Evolutionary conservation across 2,113 vertebrate genomes (phyloP), one percentile per base, ranked within the genome.

Genomic region (Phainopepla nitens): DNA sequence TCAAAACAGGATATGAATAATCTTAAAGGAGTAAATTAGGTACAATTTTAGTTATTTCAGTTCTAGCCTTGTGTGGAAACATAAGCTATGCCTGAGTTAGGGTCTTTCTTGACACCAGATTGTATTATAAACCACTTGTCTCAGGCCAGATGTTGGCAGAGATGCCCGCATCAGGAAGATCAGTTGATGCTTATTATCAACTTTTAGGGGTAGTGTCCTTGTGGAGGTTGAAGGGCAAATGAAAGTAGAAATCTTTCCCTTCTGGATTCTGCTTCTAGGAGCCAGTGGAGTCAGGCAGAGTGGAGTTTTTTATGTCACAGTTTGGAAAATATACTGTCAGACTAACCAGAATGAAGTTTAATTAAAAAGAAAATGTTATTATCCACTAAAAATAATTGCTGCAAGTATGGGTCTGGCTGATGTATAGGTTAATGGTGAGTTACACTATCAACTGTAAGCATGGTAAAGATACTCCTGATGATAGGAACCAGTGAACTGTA

Each of bases 1-100:
- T 93, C 93, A 95, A 96, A 96, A 95, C 93, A 96, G 96, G 96
- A 95, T 94, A 83, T 96, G 94, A 95, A 97, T 96, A 96, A 94
- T 94, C 71, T 94, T 82, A 78, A 88, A 86, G 76, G 56, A 89
- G 76, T 93, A 86, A 73, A 93, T 92, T 88, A 71, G 64, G 64
- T 89, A 87, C 91, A 66, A 83, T 80, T 96, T 80, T 83, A 86
- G 87, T 88, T 93, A 93, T 78, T 94, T 93, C 64, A 31, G 60
- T 96, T 92, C 64, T 88, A 90, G 41, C 15, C 33, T 75, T 68
- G 31, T 78, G 60, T 78, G 51, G 68, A 78, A 70, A 82, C 65
- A 13, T 66, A 44, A 53, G 29, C 83, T 58, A 56, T 45, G 36
- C 56, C 69, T 88, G 68, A 71, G n/a, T 76, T 86, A 45, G 56